Percentiles rank a stretch among this genome's conserved stretches.
Conservation (phyloP, 1,140 invertebrate genomes). For the Rhagoletis pomonella region DNA sequence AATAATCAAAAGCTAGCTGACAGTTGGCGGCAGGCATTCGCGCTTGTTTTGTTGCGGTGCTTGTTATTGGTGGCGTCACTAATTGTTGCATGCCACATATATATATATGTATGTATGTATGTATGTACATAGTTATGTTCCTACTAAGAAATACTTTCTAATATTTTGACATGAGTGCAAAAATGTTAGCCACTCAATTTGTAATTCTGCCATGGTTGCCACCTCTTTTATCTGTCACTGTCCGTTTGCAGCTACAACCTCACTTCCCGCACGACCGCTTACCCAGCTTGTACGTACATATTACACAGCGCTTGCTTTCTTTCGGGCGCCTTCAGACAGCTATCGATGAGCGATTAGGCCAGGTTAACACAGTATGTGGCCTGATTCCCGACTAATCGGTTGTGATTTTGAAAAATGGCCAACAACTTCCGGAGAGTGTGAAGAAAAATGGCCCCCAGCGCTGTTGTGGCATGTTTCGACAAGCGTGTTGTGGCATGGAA, state of each 20-base stretch:
- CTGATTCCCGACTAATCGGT: conserved; percentile 36
- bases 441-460: conserved; percentile 33
- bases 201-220: conserved; percentile 40
- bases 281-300: neutral
- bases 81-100: conserved; percentile 6
- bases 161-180: conserved; percentile 44
- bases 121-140: neutral
- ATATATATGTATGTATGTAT: neutral
- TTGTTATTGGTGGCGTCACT: conserved; percentile 26
- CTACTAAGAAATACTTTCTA: conserved; percentile 33
- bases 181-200: conserved; percentile 48
- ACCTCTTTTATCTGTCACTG: conserved; percentile 29
- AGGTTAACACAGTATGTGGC: conserved; percentile 47
- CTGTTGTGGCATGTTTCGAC: conserved; percentile 42
- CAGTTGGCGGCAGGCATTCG: neutral
- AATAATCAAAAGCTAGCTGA: neutral
- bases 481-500: conserved; percentile 19
- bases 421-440: conserved; percentile 45
- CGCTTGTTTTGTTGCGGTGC: neutral
- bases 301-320: neutral
- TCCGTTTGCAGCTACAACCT: neutral
- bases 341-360: conserved; percentile 38
- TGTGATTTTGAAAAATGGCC: conserved; percentile 49
- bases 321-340: neutral
- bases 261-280: neutral